Percentiles rank a stretch among this genome's conserved stretches.
Conservation (phyloP, 1,140 invertebrate species). For the Anoplolepis gracilipes region DNA sequence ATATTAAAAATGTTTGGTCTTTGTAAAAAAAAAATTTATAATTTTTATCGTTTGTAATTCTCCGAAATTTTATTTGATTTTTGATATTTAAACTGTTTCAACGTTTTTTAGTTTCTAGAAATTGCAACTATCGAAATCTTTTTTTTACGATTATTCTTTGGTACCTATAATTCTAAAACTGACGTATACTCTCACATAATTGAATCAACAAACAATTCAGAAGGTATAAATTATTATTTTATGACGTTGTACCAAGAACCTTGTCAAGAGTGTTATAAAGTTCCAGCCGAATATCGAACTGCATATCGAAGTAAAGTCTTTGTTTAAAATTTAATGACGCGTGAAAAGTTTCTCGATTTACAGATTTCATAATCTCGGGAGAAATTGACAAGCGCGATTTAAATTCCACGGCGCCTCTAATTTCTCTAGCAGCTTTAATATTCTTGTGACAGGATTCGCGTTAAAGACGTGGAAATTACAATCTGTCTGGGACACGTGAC, state of each 20-base stretch:
- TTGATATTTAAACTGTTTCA: neutral
- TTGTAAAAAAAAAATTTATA: no score
- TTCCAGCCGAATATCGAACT: constrained; percentile 14
- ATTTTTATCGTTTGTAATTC: neutral
- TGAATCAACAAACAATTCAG: constrained; percentile 6
- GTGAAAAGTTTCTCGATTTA: constrained; percentile 60
- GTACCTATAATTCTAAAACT: neutral
- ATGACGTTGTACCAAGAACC: neutral
- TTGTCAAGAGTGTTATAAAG: constrained; percentile 13
- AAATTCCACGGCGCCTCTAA: constrained; percentile 45
- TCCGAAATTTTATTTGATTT: neutral
- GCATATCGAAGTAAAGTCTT: constrained; percentile 26
- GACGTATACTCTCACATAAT: neutral
- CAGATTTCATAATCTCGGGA: constrained; percentile 50
- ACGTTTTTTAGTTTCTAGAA: neutral
- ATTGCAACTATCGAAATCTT: neutral
- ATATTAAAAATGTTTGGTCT: no score
- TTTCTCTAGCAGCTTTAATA: constrained; percentile 47
- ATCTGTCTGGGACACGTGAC: constrained; percentile 36
- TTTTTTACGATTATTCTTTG: neutral
- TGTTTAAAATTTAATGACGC: constrained; percentile 50
- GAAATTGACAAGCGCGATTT: constrained; percentile 47
- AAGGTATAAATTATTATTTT: constrained; percentile 33
- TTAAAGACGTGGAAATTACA: constrained; percentile 55
- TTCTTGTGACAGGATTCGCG: constrained; percentile 33